A percentile compares a stretch with the other conserved stretches of the same genome.
Evolutionary conservation across 2,888 invertebrate species (phyloP).

Genomic region (Creontiades dilutus): DNA sequence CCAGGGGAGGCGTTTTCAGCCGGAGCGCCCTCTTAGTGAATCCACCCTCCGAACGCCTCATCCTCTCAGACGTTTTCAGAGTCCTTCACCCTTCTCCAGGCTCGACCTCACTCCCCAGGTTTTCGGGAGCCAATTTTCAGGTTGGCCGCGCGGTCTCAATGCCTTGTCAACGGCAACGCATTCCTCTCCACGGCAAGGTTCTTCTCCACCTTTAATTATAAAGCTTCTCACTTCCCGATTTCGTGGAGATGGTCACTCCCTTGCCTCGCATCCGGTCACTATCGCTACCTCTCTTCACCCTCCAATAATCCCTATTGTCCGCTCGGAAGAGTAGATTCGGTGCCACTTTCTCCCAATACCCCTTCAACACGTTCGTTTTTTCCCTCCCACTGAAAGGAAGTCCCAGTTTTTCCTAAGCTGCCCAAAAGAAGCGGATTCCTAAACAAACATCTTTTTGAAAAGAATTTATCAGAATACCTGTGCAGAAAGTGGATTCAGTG

Average conservation of each 20-base stretch:
- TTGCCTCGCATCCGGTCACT: neutral
- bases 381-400: neutral
- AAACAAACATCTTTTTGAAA: neutral
- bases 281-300: neutral
- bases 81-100: slow-evolving; percentile 54
- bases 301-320: slow-evolving; percentile 60
- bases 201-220: slow-evolving; percentile 66
- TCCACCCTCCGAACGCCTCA: neutral
- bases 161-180: slow-evolving; percentile 72
- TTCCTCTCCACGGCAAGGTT: slow-evolving; percentile 57
- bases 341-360: slow-evolving; percentile 21
- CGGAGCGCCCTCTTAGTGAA: neutral
- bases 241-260: slow-evolving; percentile 26
- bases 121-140: slow-evolving; percentile 70
- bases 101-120: neutral
- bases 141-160: slow-evolving; percentile 70
- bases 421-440: slow-evolving; percentile 2
- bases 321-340: slow-evolving; percentile 18
- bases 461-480: too few species aligned
- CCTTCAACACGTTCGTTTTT: neutral
- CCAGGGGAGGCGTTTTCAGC: neutral
- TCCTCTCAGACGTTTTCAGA: slow-evolving; percentile 43
- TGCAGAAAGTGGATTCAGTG: too few species aligned
- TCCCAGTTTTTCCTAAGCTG: neutral
- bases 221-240: slow-evolving; percentile 51